These are phyloP conservation scores for Melipona quadrifasciata DNA, from an alignment of 1,140 invertebrate genomes.

Conservation along the genomic window DNA sequence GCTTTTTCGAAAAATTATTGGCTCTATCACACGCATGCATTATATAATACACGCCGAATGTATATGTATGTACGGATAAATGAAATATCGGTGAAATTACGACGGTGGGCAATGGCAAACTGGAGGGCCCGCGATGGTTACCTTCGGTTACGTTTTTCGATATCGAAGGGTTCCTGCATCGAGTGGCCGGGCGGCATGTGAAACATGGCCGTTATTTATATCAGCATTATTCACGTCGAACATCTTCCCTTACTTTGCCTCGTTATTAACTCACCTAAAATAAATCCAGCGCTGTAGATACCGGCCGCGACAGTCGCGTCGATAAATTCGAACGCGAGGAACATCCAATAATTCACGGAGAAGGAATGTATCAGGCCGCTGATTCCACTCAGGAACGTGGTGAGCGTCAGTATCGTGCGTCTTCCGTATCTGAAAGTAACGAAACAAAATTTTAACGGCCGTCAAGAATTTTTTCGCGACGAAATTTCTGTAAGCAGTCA, in stretches of 20 bases:
- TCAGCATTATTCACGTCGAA: conserved; percentile 40
- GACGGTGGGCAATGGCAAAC: not conserved
- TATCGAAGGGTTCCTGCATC: conserved; percentile 11
- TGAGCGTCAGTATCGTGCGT: conserved; percentile 83
- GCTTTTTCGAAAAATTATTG: not conserved
- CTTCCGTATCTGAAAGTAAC: conserved; percentile 84
- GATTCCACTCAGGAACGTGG: conserved; percentile 79
- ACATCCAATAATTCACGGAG: conserved; percentile 85
- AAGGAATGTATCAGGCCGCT: conserved; percentile 86
- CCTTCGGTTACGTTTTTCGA: conserved; percentile 4
- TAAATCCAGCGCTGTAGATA: conserved; percentile 85
- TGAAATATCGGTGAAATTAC: conserved; percentile 12
- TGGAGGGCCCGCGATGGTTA: not conserved
- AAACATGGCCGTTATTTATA: conserved; percentile 48
- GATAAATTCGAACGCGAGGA: conserved; percentile 85
- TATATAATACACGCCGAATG: not conserved
- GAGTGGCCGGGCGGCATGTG: not conserved
- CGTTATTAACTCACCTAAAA: conserved; percentile 81
- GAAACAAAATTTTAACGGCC: conserved; percentile 7
- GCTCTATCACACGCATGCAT: rapidly evolving
- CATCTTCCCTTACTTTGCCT: conserved; percentile 48
- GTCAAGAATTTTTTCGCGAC: not conserved
- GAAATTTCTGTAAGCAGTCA: not conserved
- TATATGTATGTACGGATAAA: not conserved
- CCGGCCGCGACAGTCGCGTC: conserved; percentile 85